These are phyloP conservation scores for Tanypteryx hageni DNA, from an alignment of 2,888 invertebrate species.

Conservation along the genomic window DNA sequence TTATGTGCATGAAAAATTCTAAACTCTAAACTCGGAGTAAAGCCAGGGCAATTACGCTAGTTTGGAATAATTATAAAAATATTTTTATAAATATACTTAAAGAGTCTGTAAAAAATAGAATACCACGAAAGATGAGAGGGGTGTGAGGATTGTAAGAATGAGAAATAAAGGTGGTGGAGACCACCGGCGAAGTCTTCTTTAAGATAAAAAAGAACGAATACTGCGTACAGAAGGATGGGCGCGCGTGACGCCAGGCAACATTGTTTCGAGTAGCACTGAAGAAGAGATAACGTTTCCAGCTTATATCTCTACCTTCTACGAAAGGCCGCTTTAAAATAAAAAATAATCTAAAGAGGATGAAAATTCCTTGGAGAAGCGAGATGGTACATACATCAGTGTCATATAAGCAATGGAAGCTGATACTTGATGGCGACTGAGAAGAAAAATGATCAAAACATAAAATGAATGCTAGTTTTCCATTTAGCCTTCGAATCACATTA, in stretches of 20 bases:
- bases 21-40: too few species aligned
- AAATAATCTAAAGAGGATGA: neutral
- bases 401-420: neutral
- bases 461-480: neutral
- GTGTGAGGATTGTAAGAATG: neutral
- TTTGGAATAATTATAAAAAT: too few species aligned
- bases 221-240: neutral
- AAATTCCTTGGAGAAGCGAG: neutral
- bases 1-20: too few species aligned
- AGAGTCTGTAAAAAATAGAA: too few species aligned
- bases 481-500: neutral
- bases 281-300: slow-evolving; percentile 6
- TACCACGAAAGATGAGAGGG: too few species aligned
- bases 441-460: neutral
- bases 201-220: neutral
- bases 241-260: neutral
- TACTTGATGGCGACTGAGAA: neutral
- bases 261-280: neutral
- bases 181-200: neutral
- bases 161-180: neutral
- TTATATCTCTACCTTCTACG: neutral
- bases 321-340: neutral
- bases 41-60: too few species aligned
- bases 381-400: neutral
- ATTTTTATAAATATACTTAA: too few species aligned